Conservation (phyloP, 35 echinoderm and acorn worm genomes). For the Diadema setosum region DNA sequence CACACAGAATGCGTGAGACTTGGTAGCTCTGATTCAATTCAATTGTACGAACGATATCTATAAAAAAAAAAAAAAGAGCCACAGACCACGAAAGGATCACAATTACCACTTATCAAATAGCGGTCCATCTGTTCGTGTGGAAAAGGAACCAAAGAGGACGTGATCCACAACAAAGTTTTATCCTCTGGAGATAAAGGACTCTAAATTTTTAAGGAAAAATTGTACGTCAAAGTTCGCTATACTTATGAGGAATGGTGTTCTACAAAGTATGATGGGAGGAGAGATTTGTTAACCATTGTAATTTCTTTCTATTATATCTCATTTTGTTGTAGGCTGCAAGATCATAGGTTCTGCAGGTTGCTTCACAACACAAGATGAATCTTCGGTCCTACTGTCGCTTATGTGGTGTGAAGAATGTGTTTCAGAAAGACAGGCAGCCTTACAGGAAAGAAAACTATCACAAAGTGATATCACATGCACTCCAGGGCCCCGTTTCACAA, state of each 20-base stretch:
- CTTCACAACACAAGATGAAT: not conserved
- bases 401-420: not conserved
- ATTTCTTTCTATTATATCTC: no score
- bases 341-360: no score
- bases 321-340: no score
- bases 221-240: conserved; percentile 41
- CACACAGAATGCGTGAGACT: no score
- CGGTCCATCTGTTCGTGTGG: not conserved
- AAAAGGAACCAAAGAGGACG: not conserved
- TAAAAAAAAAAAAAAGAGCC: no score
- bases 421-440: not conserved
- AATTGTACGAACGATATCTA: no score
- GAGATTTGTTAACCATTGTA: no score
- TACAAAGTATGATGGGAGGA: conserved; percentile 30
- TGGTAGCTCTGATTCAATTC: no score
- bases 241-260: conserved; percentile 2
- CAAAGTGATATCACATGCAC: not conserved
- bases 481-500: no score
- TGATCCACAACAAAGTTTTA: conserved; percentile 39
- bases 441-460: not conserved
- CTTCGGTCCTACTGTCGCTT: not conserved
- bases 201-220: conserved; percentile 39
- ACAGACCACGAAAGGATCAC: not conserved
- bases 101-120: not conserved
- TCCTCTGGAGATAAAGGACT: conserved; percentile 6